Evolutionary conservation across 2,113 vertebrate genomes (phyloP), one percentile per base, ranked within the genome.

Genomic region (Nesogale talazaci): DNA sequence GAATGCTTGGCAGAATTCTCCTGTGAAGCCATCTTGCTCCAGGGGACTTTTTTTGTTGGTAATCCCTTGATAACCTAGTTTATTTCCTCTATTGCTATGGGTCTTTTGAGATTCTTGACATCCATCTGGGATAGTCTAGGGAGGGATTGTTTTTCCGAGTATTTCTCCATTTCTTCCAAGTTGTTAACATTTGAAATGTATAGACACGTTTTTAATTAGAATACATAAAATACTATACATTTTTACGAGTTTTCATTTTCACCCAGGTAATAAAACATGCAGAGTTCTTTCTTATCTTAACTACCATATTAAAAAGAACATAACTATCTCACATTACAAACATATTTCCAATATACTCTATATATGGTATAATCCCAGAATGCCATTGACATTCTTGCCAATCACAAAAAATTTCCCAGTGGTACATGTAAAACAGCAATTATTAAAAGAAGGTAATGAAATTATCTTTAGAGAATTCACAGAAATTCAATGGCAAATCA

Each of bases 401-500:
- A 72, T 16, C 34, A 81, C 10, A n/a, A 36, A n/a, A n/a, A 4
- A 93, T 27, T 80, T 27, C 52, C 34, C 36, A 84, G 22, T 63
- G 22, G 2, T 27, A 70, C 6, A 29, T 34, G 63, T 67, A 88
- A 90, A 95, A 77, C 22, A 83, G 42, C 9, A n/a, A 86, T 56
- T 90, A 89, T 46, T 74, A 86, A 90, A 85, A 81, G 90, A 85
- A 81, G 46, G 2, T 72, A 2, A 91, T 87, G 74, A 91, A 92
- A 75, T 36, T n/a, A 70, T 80, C 7, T 38, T 59, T 86, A 59
- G 22, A 2, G 11, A 75, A 93, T 85, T 88, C 56, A 86, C 25
- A 88, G 61, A 92, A 95, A 70, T 23, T 17, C 34, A 2, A 59
- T 40, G 11, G 70, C 14, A 86, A 81, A 46, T 56, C 3, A 81